These are phyloP conservation scores for Catharus fuscescens DNA, from an alignment of 2,113 vertebrate genomes.

Conservation along the genomic window DNA sequence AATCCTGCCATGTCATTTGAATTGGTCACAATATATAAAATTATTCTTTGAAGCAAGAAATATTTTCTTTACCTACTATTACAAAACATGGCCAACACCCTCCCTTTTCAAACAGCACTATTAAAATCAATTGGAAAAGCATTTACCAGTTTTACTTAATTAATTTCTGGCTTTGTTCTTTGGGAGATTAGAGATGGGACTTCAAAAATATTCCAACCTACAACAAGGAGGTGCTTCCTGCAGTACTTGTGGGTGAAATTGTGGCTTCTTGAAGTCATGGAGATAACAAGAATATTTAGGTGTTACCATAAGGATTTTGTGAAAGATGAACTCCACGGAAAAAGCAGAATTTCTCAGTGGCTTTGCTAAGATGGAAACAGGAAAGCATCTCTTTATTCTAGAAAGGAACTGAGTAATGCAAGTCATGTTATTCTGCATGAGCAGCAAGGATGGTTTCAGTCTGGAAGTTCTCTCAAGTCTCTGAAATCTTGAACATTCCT, in stretches of 20 bases:
- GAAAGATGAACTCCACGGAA: background rate
- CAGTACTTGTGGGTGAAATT: background rate
- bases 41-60: background rate
- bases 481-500: background rate
- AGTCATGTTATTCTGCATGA: background rate
- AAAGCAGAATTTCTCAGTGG: background rate
- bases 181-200: background rate
- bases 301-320: background rate
- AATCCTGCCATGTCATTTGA: background rate
- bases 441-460: background rate
- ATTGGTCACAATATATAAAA: background rate
- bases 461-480: background rate
- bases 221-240: background rate
- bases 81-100: background rate
- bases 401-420: background rate
- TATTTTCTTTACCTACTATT: background rate
- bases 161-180: background rate
- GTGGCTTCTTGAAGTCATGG: background rate
- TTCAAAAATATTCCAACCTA: background rate
- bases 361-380: background rate
- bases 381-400: background rate
- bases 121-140: background rate
- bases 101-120: background rate
- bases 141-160: background rate
- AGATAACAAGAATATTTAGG: background rate